Percentiles rank a stretch among this genome's conserved stretches.
phyloP scores from a whole-genome alignment of 2,797 vertebrate genomes.

The Cephalopachus bancanus region DNA sequence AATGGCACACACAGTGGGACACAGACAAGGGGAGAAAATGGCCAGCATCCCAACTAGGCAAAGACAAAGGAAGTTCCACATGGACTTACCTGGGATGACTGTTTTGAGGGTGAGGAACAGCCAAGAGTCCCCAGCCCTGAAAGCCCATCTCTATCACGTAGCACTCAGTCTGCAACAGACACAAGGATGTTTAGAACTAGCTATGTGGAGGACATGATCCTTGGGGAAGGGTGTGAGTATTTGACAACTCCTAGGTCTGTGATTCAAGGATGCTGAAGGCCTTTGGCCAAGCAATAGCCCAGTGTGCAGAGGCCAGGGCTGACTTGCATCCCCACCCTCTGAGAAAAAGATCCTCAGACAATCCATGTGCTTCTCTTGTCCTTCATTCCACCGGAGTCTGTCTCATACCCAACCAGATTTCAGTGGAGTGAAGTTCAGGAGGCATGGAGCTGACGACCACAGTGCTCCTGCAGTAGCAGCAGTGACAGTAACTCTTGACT shows the following conservation, averaged over 20 bases:
- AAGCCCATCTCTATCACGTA: neutral
- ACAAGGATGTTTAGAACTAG: neutral
- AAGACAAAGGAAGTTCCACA: neutral
- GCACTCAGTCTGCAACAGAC: neutral
- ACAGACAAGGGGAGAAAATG: neutral
- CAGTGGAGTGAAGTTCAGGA: constrained; percentile 99
- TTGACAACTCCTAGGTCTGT: neutral
- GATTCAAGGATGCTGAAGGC: neutral
- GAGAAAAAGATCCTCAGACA: constrained; percentile 64
- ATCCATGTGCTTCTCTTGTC: constrained; percentile 96
- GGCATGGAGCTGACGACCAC: constrained; percentile 92
- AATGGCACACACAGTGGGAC: neutral
- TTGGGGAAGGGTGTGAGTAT: neutral
- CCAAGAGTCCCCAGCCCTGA: neutral
- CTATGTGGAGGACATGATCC: neutral
- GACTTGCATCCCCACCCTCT: neutral
- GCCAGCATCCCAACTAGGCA: neutral
- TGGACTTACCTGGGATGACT: neutral
- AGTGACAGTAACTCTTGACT: neutral
- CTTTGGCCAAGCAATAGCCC: neutral
- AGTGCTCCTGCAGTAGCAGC: neutral
- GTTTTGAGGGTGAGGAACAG: neutral
- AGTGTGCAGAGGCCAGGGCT: constrained; percentile 14
- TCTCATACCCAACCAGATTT: constrained; percentile 97
- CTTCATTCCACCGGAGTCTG: constrained; percentile 99